A percentile compares a stretch with the other conserved stretches of the same genome.
Conservation (phyloP, 2,888 invertebrate species). For the Philereme vetulata region DNA sequence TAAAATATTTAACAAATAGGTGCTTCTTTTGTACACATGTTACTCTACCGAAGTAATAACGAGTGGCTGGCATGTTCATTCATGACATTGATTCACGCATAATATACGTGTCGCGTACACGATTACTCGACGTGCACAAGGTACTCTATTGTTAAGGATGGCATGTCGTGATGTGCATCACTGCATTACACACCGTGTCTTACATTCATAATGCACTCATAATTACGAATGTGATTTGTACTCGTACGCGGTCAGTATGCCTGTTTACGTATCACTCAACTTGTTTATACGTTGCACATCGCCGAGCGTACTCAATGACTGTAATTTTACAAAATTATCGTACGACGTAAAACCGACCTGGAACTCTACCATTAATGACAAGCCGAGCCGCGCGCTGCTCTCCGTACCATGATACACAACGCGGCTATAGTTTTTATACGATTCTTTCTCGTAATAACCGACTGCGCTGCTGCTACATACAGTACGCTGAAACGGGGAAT, state of each 20-base stretch:
- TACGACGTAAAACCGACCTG: slow-evolving; percentile 57
- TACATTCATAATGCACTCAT: slow-evolving; percentile 21
- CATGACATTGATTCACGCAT: slow-evolving; percentile 18
- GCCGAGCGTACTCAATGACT: slow-evolving; percentile 55
- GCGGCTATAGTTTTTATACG: slow-evolving; percentile 21
- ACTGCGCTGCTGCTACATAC: background rate
- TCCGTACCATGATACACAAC: slow-evolving; percentile 44
- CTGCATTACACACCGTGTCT: slow-evolving; percentile 42
- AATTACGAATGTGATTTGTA: slow-evolving; percentile 27
- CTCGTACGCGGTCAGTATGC: slow-evolving; percentile 29
- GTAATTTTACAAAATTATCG: slow-evolving; percentile 66
- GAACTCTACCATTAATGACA: slow-evolving; percentile 54
- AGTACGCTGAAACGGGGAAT: slow-evolving; percentile 15
- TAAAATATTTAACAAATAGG: no score
- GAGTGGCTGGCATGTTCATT: slow-evolving; percentile 17
- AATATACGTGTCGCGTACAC: slow-evolving; percentile 12
- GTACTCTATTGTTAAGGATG: slow-evolving; percentile 30
- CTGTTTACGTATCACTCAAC: slow-evolving; percentile 55
- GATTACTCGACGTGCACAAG: slow-evolving; percentile 14
- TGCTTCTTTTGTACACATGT: background rate
- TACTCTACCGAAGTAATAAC: background rate
- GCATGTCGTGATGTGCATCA: slow-evolving; percentile 53
- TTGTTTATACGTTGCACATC: slow-evolving; percentile 55
- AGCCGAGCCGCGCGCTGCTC: slow-evolving; percentile 26
- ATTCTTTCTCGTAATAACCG: slow-evolving; percentile 12